Conservation (phyloP, 2,797 vertebrate genomes). For the Phrynocephalus guinanensis region DNA sequence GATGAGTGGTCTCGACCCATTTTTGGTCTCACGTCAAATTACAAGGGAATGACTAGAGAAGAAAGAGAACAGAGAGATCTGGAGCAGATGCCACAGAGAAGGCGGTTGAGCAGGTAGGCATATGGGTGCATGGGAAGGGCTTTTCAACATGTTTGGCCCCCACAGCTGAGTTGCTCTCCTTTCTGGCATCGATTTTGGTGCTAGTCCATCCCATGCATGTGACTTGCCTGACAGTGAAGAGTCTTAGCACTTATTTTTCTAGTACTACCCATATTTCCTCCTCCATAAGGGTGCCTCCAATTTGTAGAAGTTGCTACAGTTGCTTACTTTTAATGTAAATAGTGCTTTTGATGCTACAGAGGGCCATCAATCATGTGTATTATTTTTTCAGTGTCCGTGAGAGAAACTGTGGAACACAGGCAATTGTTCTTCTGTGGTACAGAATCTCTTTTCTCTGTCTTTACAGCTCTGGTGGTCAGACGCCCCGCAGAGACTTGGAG, state of each 20-base stretch:
- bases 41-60: conserved; percentile 97
- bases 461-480: conserved; percentile 93
- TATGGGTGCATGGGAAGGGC: not conserved
- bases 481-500: conserved; percentile 94
- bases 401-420: not conserved
- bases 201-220: not conserved
- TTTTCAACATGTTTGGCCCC: not conserved
- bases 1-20: conserved; percentile 98
- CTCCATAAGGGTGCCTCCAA: not conserved
- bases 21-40: conserved; percentile 96
- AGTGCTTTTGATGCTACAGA: not conserved
- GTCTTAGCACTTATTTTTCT: not conserved
- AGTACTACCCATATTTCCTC: not conserved
- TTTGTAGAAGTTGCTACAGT: not conserved
- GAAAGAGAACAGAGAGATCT: conserved; percentile 96
- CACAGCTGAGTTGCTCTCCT: not conserved
- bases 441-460: conserved; percentile 40
- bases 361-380: not conserved
- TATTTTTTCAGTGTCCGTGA: not conserved
- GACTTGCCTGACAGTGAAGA: not conserved
- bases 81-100: conserved; percentile 95
- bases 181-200: not conserved
- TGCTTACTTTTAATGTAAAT: not conserved
- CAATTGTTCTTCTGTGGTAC: not conserved
- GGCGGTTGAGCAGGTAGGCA: conserved; percentile 88